Conservation (phyloP, 2,888 invertebrate species). For the Hesperia comma region DNA sequence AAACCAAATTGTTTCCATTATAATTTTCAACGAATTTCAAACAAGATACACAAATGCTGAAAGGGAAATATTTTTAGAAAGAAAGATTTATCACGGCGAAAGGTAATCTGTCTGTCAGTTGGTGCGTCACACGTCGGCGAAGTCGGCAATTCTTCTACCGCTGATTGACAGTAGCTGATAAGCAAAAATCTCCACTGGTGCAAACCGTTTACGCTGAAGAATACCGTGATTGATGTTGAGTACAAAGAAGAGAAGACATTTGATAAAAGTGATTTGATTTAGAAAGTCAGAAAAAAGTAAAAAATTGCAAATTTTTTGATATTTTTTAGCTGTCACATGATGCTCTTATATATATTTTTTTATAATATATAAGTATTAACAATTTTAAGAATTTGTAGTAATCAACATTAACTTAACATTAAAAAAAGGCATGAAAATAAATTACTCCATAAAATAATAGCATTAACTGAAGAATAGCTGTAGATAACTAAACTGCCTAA, state of each 20-base stretch:
- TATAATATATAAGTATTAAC: too few relatives aligned
- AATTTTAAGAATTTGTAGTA: too few relatives aligned
- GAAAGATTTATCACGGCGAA: constrained; percentile 64
- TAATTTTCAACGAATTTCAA: background rate
- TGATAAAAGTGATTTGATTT: background rate
- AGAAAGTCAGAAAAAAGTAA: too few relatives aligned
- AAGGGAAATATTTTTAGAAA: constrained; percentile 34
- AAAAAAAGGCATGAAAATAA: too few relatives aligned
- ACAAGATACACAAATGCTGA: background rate
- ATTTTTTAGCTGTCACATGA: too few relatives aligned
- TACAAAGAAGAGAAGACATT: background rate
- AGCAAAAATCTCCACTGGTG: constrained; percentile 66
- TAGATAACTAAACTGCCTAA: too few relatives aligned
- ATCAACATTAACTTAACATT: too few relatives aligned
- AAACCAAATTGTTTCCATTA: too few relatives aligned
- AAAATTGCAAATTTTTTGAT: too few relatives aligned
- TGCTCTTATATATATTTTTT: too few relatives aligned
- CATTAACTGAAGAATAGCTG: too few relatives aligned
- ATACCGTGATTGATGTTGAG: constrained; percentile 63
- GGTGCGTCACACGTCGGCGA: constrained; percentile 57
- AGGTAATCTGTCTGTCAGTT: constrained; percentile 74
- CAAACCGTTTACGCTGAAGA: constrained; percentile 57
- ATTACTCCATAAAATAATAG: too few relatives aligned
- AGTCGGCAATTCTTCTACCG: constrained; percentile 70
- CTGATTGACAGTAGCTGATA: constrained; percentile 73